Conservation (phyloP, 2,888 invertebrate genomes). For the Cordilura impudica region DNA sequence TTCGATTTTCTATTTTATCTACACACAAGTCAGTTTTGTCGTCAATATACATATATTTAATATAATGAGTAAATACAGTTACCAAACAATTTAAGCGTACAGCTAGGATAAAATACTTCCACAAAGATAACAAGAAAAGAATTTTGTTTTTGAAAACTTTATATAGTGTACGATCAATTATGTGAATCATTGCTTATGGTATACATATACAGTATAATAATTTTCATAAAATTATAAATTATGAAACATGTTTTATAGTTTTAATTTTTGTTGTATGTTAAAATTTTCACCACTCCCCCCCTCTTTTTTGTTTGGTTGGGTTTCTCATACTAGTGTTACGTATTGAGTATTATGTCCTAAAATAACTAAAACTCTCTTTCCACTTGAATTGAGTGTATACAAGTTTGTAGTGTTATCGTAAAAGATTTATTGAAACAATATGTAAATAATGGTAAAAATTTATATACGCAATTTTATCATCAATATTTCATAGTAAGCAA, state of each 20-base stretch:
- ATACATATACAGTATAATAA: neutral
- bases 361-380: neutral
- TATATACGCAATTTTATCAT: conserved; percentile 16
- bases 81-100: too few species aligned
- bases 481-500: neutral
- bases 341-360: neutral
- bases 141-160: too few species aligned
- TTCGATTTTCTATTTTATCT: too few species aligned
- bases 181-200: neutral
- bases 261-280: conserved; percentile 36
- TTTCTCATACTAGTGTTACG: neutral
- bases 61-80: too few species aligned
- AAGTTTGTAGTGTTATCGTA: neutral
- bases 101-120: too few species aligned
- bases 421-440: conserved; percentile 18
- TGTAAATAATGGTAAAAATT: conserved; percentile 23
- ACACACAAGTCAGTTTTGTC: too few species aligned
- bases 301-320: neutral
- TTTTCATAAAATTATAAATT: conserved; percentile 18
- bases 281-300: neutral
- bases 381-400: neutral
- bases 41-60: too few species aligned
- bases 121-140: too few species aligned
- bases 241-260: conserved; percentile 35
- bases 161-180: too few species aligned